These are phyloP conservation scores for Drosophila pseudoobscura DNA, from an alignment of 1,140 invertebrate genomes.

Conservation along the genomic window DNA sequence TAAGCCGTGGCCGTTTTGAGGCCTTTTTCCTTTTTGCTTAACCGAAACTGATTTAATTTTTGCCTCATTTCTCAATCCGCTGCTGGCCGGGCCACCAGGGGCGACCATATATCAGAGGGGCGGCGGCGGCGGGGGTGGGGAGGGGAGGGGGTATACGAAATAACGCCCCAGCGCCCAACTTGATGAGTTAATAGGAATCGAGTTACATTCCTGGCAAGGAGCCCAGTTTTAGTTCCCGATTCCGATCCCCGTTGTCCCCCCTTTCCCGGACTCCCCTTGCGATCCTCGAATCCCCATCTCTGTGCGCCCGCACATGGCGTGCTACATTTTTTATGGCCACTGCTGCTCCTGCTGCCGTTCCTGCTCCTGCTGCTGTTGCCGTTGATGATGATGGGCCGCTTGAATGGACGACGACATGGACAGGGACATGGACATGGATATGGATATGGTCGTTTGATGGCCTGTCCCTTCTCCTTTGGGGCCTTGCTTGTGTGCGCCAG, in stretches of 20 bases:
- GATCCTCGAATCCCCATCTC: slow-evolving; percentile 11
- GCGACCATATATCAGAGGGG: slow-evolving; percentile 36
- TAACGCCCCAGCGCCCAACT: slow-evolving; percentile 72
- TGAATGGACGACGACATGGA: slow-evolving; percentile 70
- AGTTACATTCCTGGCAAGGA: slow-evolving; percentile 81
- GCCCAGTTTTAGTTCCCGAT: slow-evolving; percentile 27
- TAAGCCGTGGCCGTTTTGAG: slow-evolving; percentile 52
- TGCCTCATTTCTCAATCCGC: slow-evolving; percentile 64
- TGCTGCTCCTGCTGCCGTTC: slow-evolving; percentile 23
- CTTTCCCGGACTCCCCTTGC: slow-evolving; percentile 1
- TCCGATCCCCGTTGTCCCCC: neutral
- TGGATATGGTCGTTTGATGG: slow-evolving; percentile 65
- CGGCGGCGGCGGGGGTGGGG: no score
- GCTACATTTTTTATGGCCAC: slow-evolving; percentile 72
- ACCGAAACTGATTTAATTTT: slow-evolving; percentile 81
- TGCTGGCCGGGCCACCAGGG: slow-evolving; percentile 44
- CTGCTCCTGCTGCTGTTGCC: slow-evolving; percentile 24
- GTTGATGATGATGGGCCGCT: slow-evolving; percentile 67
- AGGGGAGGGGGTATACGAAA: slow-evolving; percentile 23
- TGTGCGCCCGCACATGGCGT: slow-evolving; percentile 59
- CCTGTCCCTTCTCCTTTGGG: slow-evolving; percentile 20
- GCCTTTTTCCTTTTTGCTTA: slow-evolving; percentile 53
- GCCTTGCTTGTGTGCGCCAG: slow-evolving; percentile 12
- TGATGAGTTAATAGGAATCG: slow-evolving; percentile 83
- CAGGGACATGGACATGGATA: slow-evolving; percentile 68